Evolutionary conservation across 1,140 invertebrate genomes (phyloP).

Genomic region (Cylas formicarius): DNA sequence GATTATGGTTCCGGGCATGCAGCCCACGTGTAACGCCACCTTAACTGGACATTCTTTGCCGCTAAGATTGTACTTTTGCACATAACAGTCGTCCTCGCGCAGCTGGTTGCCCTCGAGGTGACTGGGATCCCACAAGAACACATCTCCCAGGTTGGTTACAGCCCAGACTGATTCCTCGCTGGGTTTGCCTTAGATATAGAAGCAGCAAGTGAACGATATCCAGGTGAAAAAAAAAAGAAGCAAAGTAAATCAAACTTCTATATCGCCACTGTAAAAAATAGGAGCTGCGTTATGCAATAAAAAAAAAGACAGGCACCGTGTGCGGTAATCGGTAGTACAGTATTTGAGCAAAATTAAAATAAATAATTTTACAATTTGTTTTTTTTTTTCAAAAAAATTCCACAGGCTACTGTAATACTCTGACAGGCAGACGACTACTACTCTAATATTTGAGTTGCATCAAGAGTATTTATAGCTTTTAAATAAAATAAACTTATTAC

Average conservation of each 20-base stretch:
- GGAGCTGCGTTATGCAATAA: no score
- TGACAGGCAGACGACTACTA: no score
- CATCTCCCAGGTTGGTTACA: constrained; percentile 69
- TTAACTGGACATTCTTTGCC: constrained; percentile 60
- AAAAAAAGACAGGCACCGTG: no score
- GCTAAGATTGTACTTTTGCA: constrained; percentile 62
- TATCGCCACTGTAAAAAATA: no score
- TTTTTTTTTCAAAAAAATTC: no score
- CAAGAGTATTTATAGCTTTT: no score
- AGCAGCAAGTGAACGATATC: not conserved
- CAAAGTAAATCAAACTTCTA: not conserved
- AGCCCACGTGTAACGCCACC: constrained; percentile 47
- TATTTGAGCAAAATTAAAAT: no score
- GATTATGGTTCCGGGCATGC: constrained; percentile 56
- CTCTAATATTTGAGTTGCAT: no score
- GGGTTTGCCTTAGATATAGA: constrained; percentile 47
- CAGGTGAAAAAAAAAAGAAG: not conserved
- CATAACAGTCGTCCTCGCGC: constrained; percentile 43
- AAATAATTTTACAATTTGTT: no score
- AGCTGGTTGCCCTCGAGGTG: constrained; percentile 43
- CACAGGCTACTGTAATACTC: no score
- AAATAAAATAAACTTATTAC: no score
- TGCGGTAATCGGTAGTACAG: no score
- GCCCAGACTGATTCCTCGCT: constrained; percentile 67
- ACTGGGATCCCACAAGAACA: constrained; percentile 68